phyloP scores from a whole-genome alignment of 2,888 invertebrate genomes.

The Gerosis bhagava region DNA sequence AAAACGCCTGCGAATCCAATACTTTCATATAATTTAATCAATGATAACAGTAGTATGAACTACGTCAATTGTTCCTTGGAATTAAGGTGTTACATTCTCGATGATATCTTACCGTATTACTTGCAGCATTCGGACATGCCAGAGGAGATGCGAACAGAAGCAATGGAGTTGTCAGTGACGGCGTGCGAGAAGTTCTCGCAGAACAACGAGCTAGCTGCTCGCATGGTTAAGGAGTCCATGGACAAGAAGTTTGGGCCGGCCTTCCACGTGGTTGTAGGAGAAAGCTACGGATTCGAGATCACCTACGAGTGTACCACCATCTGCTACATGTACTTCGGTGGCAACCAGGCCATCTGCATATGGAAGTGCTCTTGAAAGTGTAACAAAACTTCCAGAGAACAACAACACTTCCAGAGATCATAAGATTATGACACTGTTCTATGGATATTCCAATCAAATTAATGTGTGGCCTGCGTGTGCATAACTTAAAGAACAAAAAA shows the following conservation, averaged over 20 bases:
- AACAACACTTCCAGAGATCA: too few species aligned
- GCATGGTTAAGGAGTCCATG: constrained; percentile 96
- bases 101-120: constrained; percentile 27
- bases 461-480: too few species aligned
- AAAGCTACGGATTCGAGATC: constrained; percentile 96
- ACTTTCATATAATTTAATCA: too few species aligned
- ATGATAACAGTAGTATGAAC: too few species aligned
- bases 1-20: too few species aligned
- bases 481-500: too few species aligned
- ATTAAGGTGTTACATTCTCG: too few species aligned
- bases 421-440: too few species aligned
- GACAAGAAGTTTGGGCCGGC: constrained; percentile 97
- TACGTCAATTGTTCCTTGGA: too few species aligned
- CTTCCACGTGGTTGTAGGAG: constrained; percentile 98
- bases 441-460: too few species aligned
- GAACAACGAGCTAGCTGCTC: constrained; percentile 96
- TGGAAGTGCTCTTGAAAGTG: constrained; percentile 91
- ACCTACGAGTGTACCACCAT: constrained; percentile 95
- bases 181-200: constrained; percentile 95
- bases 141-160: constrained; percentile 95
- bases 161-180: constrained; percentile 94
- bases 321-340: constrained; percentile 95
- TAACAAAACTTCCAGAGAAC: too few species aligned
- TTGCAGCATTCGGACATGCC: constrained; percentile 95
- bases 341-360: constrained; percentile 93